phyloP scores from a whole-genome alignment of 2,113 vertebrate genomes.

The Ptilorrhoa leucosticta region DNA sequence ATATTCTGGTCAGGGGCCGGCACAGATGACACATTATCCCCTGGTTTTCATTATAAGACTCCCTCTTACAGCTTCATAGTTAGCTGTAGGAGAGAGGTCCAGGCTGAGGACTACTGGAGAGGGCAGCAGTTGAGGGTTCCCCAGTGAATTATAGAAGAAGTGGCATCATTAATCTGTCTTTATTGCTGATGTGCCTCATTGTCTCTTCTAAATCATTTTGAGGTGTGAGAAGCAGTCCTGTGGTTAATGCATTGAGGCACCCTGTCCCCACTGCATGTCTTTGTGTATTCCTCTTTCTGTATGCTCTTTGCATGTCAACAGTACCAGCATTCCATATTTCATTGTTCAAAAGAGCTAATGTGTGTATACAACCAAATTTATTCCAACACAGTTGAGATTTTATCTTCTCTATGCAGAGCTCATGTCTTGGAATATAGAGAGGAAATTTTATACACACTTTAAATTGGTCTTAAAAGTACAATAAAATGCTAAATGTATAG shows the following conservation, averaged over 20 bases:
- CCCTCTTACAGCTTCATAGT: background rate
- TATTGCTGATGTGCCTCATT: background rate
- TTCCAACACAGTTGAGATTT: background rate
- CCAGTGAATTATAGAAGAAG: background rate
- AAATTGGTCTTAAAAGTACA: background rate
- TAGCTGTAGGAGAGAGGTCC: background rate
- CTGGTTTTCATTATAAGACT: background rate
- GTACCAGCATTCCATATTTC: background rate
- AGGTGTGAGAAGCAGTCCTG: background rate
- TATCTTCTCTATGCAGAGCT: background rate
- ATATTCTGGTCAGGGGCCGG: background rate
- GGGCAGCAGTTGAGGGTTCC: background rate
- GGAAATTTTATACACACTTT: background rate
- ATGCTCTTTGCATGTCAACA: background rate
- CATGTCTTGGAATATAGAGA: background rate
- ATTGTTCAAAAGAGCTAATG: background rate
- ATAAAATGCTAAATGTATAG: background rate
- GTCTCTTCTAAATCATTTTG: background rate
- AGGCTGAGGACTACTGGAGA: background rate
- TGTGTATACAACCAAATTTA: background rate
- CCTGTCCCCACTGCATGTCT: background rate
- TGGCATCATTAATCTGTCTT: background rate
- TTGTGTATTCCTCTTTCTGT: background rate
- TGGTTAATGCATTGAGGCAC: background rate
- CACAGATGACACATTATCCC: background rate